These are phyloP conservation scores for Ochotona curzoniae DNA, from an alignment of 2,113 vertebrate genomes.

Conservation along the genomic window DNA sequence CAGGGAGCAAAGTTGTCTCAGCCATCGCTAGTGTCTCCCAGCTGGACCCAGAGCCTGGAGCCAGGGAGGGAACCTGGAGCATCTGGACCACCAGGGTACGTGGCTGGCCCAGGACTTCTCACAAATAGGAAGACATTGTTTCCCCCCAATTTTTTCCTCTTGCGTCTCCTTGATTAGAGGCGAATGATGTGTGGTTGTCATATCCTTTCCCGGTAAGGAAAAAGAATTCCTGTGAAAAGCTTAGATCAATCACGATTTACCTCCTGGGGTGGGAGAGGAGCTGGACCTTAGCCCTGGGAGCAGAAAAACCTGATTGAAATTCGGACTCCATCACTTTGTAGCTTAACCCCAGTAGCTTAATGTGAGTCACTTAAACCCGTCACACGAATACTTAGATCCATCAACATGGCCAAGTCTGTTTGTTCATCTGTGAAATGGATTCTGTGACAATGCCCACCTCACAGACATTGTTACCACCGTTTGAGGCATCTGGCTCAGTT, in stretches of 20 bases:
- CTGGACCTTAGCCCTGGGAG: not conserved
- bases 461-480: rapidly evolving
- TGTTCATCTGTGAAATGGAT: not conserved
- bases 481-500: not conserved
- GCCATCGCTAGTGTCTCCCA: too few relatives aligned
- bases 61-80: too few relatives aligned
- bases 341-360: not conserved
- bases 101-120: not conserved
- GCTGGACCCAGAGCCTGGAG: too few relatives aligned
- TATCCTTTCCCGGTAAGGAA: not conserved
- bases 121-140: not conserved
- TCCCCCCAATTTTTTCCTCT: not conserved
- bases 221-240: not conserved
- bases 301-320: not conserved
- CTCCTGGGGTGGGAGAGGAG: too few relatives aligned
- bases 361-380: not conserved
- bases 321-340: not conserved
- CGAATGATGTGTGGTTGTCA: not conserved
- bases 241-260: not conserved
- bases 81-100: too few relatives aligned
- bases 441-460: not conserved
- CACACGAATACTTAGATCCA: too few relatives aligned
- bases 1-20: too few relatives aligned
- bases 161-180: not conserved
- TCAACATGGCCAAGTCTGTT: not conserved